Base-by-base conservation (phyloP, 2,797 vertebrate genomes). In the Aselliscus stoliczkanus region DNA sequence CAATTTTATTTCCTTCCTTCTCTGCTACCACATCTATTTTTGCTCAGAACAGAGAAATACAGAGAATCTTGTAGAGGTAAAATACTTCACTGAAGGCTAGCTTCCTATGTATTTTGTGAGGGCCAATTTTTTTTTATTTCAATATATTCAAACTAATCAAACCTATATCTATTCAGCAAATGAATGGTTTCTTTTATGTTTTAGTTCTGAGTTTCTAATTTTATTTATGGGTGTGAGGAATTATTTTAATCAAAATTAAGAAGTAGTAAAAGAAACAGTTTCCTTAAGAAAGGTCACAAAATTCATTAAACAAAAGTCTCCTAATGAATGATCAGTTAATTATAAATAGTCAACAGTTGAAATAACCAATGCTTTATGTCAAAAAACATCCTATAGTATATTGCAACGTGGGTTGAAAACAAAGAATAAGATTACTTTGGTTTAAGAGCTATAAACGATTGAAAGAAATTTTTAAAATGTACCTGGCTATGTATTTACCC, bases 81-180 rank as follows among this genome's bases (percentile, higher is more conserved):
- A 80, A 80, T 31, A 94, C 37, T 20, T 89, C 18, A 80, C 7
- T 44, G 13, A 91, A 20, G 10, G 15, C 4, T 54, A 44, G 4
- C 15, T 84, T 69, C 62, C 54, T 52, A 52, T 65, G 29, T 56
- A 2, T 56, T 60, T 34, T 52, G 10, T 29, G 1, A 77, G 2
- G 5, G 29, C 29, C 7, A 5, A 39, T 77, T 29, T 34, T 65
- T 72, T 88, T 52, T 25, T 54, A 47, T 44, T 73, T 75, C 4
- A 70, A 0, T 64, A 67, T 37, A 62, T 72, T 93, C 20, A 77
- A 44, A 29, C 34, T 54, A 82, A 80, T 65, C 23, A 67, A 73
- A 73, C 52, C 2, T 81, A 82, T 93, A 97, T 95, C 93, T 97
- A 97, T 29, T 80, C 11, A 93, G 23, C 25, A 97, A 97, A 91